Base-by-base conservation (phyloP, 2,888 invertebrate genomes). In the Anagyrus pseudococci region DNA sequence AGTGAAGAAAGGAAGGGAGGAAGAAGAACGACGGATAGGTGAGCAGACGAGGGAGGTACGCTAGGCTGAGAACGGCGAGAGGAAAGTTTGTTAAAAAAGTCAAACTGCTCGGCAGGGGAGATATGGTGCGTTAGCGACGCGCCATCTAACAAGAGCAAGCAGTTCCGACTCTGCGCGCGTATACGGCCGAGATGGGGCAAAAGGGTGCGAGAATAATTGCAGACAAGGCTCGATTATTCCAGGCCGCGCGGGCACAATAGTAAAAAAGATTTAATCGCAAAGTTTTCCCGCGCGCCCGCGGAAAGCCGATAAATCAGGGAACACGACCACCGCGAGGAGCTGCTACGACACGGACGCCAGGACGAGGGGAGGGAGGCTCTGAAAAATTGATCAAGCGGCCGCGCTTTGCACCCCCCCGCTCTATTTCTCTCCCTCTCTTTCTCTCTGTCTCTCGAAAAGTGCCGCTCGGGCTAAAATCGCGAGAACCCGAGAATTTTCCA, bases 201-300 rank as follows among this genome's bases (percentile, higher is more conserved):
- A 29, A 29, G 15, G n/a, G 57, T 17, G 60, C 48, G 65, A 50
- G 62, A 62, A 58, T 55, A 59, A 62, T 58, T 58, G 65, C 47
- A 52, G 44, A 58, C 29, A 33, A 56, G 17, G 56, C 41, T 22
- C 65, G 65, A 65, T 65, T 65, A 65, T 65, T 62, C 65, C 53
- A 57, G 25, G 19, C 37, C 44, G 49, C 17, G 33, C 20, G 46
- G 41, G 58, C 58, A 61, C 57, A 66, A 63, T 60, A 60, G 66
- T 63, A 66, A 61, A 66, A 66, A 66, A 61, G 60, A 63, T 66
- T 66, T 66, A 66, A 66, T 66, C 63, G 61, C 63, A 60, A 66
- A 66, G 66, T 66, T 66, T 66, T 59, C 55, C 58, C 19, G 7
- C 4, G 43, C 4, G 13, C 43, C 25, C 29, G 66, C 59, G 54